These are phyloP conservation scores for Syrrhaptes paradoxus DNA, from an alignment of 2,113 vertebrate species.

Conservation along the genomic window DNA sequence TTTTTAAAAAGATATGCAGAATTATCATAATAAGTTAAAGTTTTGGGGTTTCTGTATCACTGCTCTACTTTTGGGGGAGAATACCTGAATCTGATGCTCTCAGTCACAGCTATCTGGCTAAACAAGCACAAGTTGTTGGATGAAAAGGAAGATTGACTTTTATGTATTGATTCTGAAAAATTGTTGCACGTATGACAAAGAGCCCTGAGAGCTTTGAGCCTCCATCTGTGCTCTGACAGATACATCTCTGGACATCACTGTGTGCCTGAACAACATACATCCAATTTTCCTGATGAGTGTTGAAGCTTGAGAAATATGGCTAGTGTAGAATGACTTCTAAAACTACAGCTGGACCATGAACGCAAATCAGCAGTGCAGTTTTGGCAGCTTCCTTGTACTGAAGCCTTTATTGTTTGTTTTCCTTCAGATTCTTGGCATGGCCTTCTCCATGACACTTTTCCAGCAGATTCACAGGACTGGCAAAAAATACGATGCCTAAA, in stretches of 20 bases:
- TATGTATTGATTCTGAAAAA: neutral
- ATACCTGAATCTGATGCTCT: neutral
- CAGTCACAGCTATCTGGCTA: neutral
- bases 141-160: neutral
- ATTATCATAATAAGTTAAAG: neutral
- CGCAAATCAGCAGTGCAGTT: neutral
- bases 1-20: neutral
- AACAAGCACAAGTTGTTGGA: neutral
- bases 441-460: slow-evolving; percentile 98
- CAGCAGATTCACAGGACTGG: slow-evolving; percentile 98
- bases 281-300: neutral
- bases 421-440: slow-evolving; percentile 96
- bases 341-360: neutral
- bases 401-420: slow-evolving; percentile 15
- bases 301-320: neutral
- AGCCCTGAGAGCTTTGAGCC: neutral
- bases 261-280: neutral
- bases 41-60: neutral
- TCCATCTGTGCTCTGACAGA: neutral
- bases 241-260: neutral
- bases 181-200: neutral
- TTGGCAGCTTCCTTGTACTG: neutral
- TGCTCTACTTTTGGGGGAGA: neutral
- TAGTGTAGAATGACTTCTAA: neutral
- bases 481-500: slow-evolving; percentile 97